Evolutionary conservation across 2,113 vertebrate genomes (phyloP).

Genomic region (Triplophysa tibetana): DNA sequence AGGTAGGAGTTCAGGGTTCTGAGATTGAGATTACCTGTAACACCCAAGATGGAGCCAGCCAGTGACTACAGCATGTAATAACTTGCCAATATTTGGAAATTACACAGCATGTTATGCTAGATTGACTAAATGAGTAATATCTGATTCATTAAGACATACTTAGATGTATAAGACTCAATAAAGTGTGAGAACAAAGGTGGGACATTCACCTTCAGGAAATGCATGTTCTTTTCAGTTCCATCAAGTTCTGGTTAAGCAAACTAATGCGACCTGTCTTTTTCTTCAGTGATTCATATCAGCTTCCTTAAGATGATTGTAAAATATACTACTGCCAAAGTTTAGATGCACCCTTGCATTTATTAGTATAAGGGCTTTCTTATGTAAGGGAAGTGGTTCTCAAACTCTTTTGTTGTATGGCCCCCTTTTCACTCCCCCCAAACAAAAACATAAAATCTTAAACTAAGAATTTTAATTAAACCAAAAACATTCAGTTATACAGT

Average conservation of each 20-base stretch:
- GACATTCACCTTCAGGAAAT: no score
- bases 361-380: not conserved
- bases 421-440: no score
- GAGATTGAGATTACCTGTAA: no score
- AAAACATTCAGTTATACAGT: no score
- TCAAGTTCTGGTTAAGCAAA: no score
- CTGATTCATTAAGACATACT: not conserved
- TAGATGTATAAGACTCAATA: not conserved
- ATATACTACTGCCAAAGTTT: not conserved
- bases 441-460: no score
- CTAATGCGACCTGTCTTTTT: not conserved
- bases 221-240: no score
- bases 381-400: no score
- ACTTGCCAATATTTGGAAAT: conserved; percentile 45
- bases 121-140: not conserved
- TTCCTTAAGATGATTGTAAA: conserved; percentile 3
- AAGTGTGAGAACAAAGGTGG: no score
- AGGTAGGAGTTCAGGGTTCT: conserved; percentile 68
- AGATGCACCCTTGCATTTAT: not conserved
- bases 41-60: no score
- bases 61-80: conserved; percentile 49
- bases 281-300: not conserved
- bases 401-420: no score
- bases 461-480: no score
- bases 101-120: not conserved